Base-by-base conservation (phyloP, 2,888 invertebrate species). In the Aspidiotus rigidus region DNA sequence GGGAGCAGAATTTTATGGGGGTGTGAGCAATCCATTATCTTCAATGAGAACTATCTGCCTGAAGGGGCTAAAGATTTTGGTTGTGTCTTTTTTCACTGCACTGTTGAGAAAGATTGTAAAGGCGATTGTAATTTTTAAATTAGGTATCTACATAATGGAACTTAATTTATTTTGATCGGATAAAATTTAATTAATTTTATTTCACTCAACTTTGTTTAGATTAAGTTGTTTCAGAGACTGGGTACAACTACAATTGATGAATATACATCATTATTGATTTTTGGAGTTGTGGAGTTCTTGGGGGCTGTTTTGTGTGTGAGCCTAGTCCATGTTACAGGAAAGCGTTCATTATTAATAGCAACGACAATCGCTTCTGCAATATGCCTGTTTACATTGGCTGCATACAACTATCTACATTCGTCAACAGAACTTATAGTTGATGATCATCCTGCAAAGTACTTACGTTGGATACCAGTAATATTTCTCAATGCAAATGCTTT, bases 251-350 rank as follows among this genome's bases (percentile, higher is more conserved):
- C 90, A 71, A 28, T 28, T 28, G 85, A 89, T 75, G 85, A 86
- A 75, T 89, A 88, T 78, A 84, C 85, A 71, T 89, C 89, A 0
- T 88, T 90, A 0, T 82, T 89, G 54, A 79, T 88, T 41, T 79
- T 90, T 40, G 90, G 75, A 3, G 71, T 86, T 11, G 82, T 86
- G 0, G 87, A 90, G 78, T 79, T 90, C 64, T 70, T 85, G 0
- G 89, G 89, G 0, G 83, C 86, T 0, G 77, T 84, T 5, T 72
- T 84, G 7, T 88, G 88, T 74, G 86, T 89, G 0, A 69, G 82
- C 7, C 78, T 86, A 7, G 86, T 90, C 0, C 87, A 87, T 74
- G 85, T 84, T 74, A 83, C 85, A 0, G 90, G 90, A 2, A 90
- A 90, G 76, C 80, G 90, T 10, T 82, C 83, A 0, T 77, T 90